These are phyloP conservation scores for Melanotaenia duboulayi DNA, from an alignment of 2,113 vertebrate genomes.

Conservation along the genomic window DNA sequence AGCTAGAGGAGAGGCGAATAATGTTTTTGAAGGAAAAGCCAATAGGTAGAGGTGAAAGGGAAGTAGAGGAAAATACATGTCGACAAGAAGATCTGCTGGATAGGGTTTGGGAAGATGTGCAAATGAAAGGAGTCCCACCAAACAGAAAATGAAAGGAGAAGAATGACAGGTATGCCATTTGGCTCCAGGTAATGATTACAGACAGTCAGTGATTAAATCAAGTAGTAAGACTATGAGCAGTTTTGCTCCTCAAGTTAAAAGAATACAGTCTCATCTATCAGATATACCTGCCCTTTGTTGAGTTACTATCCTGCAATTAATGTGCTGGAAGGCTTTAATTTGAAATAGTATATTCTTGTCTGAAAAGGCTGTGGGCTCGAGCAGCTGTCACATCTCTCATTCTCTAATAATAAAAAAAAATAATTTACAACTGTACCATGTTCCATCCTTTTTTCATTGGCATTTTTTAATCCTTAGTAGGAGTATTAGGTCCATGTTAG, in stretches of 20 bases:
- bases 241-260: constrained; percentile 43
- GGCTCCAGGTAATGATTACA: constrained; percentile 41
- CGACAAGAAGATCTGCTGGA: constrained; percentile 43
- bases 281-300: constrained; percentile 32
- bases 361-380: no score
- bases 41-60: constrained; percentile 32
- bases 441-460: neutral
- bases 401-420: no score
- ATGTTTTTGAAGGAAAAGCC: constrained; percentile 37
- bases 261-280: constrained; percentile 36
- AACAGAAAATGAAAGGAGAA: constrained; percentile 28
- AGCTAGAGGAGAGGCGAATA: constrained; percentile 24
- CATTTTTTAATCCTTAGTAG: neutral
- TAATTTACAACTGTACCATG: no score
- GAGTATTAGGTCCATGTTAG: no score
- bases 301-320: constrained; percentile 31
- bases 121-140: constrained; percentile 1
- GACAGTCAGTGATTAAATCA: constrained; percentile 28
- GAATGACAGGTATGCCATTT: constrained; percentile 8
- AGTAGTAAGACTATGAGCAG: constrained; percentile 25
- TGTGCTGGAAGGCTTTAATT: constrained; percentile 37
- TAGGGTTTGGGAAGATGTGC: constrained; percentile 21
- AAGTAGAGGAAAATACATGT: constrained; percentile 30
- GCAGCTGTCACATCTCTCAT: no score
- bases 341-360: constrained; percentile 13